A percentile compares a stretch with the other conserved stretches of the same genome.
Evolutionary conservation across 2,797 vertebrate species (phyloP).

Genomic region (Argya squamiceps): DNA sequence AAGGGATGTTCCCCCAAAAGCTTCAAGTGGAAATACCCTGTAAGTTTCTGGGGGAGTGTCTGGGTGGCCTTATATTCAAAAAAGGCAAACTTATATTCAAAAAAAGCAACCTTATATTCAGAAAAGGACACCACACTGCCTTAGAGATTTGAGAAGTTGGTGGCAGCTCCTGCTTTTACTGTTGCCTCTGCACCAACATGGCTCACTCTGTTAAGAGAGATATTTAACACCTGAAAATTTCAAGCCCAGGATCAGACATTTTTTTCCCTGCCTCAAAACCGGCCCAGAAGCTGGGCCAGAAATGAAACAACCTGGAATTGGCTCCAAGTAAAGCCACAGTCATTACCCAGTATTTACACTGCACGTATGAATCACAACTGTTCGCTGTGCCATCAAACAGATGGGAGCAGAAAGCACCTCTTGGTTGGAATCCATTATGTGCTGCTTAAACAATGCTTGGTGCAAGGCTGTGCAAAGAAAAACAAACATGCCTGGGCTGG

Average conservation of each 20-base stretch:
- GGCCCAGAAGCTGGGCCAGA: neutral
- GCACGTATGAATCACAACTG: slow-evolving; percentile 2
- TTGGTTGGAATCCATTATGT: slow-evolving; percentile 14
- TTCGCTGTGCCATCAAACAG: slow-evolving; percentile 24
- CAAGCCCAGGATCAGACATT: neutral
- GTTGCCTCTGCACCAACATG: accelerated
- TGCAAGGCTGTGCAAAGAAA: slow-evolving; percentile 36
- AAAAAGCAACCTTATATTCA: no score
- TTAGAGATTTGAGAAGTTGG: accelerated
- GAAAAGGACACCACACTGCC: neutral
- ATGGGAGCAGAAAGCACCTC: slow-evolving; percentile 44
- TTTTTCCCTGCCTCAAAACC: neutral
- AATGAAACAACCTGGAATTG: neutral
- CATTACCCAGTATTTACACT: neutral
- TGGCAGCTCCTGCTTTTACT: neutral
- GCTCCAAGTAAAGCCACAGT: neutral
- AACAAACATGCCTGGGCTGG: slow-evolving; percentile 18
- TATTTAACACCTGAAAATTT: neutral
- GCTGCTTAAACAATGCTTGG: slow-evolving; percentile 52
- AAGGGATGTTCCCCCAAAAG: neutral
- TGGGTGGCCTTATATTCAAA: accelerated
- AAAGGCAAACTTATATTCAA: no score
- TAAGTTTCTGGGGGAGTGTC: neutral
- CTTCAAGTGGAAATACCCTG: neutral
- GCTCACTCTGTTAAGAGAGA: neutral